Evolutionary conservation across 2,113 vertebrate genomes (phyloP).

Genomic region (Thomomys bottae): DNA sequence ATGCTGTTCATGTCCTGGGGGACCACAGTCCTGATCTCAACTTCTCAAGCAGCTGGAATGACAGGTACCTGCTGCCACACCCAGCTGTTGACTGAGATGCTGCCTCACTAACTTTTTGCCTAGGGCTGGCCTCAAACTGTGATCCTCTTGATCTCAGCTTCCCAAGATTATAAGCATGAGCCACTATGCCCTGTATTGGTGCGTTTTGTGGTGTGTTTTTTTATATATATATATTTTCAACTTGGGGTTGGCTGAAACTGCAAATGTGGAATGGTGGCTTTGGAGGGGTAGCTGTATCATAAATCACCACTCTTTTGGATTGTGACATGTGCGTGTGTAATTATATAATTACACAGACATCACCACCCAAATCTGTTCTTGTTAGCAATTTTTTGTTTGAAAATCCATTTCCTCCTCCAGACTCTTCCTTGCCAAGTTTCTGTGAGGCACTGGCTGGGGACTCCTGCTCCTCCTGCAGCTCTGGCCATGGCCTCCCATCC

Average conservation of each 20-base stretch:
- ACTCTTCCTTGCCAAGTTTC: slow-evolving; percentile 54
- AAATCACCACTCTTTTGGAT: not conserved
- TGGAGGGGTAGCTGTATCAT: not conserved
- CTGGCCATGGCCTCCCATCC: not conserved
- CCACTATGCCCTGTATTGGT: not conserved
- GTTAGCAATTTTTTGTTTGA: slow-evolving; percentile 35
- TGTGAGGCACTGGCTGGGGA: slow-evolving; percentile 6
- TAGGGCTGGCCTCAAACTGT: no score
- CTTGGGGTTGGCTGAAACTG: not conserved
- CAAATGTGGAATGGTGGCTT: not conserved
- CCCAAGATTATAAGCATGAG: no score
- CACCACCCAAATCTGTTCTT: not conserved
- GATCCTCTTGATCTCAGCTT: no score
- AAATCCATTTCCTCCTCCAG: slow-evolving; percentile 6
- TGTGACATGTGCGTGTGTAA: not conserved
- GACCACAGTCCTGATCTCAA: no score
- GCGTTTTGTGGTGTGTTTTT: no score
- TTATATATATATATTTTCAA: not conserved
- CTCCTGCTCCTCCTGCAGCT: not conserved
- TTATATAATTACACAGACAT: not conserved
- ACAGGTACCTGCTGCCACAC: no score
- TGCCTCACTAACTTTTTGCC: no score
- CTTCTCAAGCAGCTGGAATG: no score
- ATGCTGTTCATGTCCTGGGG: no score
- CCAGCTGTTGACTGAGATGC: no score